These are phyloP conservation scores for Lagria hirta DNA, from an alignment of 2,888 invertebrate genomes.

Conservation along the genomic window DNA sequence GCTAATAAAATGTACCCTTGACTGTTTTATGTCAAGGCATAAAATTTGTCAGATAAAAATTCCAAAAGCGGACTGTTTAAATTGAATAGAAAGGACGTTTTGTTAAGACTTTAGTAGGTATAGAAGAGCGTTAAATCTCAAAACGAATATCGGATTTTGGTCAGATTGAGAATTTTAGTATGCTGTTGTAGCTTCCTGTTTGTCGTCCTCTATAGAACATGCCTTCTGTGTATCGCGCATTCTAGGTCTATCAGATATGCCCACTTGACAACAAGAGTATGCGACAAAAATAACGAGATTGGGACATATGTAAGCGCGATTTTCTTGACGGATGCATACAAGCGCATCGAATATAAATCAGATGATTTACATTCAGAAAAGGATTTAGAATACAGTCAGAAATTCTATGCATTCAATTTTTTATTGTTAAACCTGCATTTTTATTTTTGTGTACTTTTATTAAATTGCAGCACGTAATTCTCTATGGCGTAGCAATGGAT, in stretches of 20 bases:
- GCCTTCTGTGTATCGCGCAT: constrained; percentile 24
- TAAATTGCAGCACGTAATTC: too few species aligned
- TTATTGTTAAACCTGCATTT: too few species aligned
- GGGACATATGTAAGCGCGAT: constrained; percentile 30
- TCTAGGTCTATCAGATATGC: constrained; percentile 29
- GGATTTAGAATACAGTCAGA: too few species aligned
- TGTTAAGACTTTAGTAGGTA: constrained; percentile 22
- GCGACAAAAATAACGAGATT: constrained; percentile 39
- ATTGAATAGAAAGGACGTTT: constrained; percentile 25
- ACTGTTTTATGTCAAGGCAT: too few species aligned
- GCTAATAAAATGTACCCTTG: too few species aligned
- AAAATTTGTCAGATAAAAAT: too few species aligned
- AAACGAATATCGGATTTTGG: constrained; percentile 35
- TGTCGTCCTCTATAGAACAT: constrained; percentile 31
- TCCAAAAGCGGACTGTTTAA: too few species aligned
- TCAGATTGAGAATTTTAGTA: constrained; percentile 38
- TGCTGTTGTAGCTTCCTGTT: constrained; percentile 33
- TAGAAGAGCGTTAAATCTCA: constrained; percentile 24
- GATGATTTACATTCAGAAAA: constrained; percentile 34
- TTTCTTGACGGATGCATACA: constrained; percentile 36
- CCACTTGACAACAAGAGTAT: constrained; percentile 35
- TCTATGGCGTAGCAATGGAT: too few species aligned
- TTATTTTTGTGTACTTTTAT: too few species aligned
- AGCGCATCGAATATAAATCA: constrained; percentile 36
- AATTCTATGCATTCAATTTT: too few species aligned